Percentiles rank a stretch among this genome's conserved stretches.
These are phyloP conservation scores for Lordiphosa collinella DNA, from an alignment of 1,140 invertebrate species.

Conservation along the genomic window DNA sequence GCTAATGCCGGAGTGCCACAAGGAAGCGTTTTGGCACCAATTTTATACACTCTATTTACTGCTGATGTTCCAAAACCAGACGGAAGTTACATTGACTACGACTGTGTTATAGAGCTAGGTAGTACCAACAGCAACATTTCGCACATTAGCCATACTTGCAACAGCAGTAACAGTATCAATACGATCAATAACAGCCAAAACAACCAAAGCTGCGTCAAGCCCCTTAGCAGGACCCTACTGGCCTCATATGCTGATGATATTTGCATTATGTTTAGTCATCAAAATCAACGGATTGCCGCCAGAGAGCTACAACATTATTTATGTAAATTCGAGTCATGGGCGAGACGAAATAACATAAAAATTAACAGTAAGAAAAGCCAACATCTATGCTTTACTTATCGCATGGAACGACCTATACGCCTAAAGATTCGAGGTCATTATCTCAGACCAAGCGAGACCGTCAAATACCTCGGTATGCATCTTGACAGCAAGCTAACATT, in stretches of 20 bases:
- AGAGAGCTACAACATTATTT: not conserved
- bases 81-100: not conserved
- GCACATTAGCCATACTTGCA: no score
- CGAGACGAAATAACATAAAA: not conserved
- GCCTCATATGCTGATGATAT: constrained; percentile 13
- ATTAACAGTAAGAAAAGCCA: not conserved
- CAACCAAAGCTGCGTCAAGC: no score
- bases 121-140: no score
- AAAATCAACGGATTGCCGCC: not conserved
- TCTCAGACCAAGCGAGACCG: no score
- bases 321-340: not conserved
- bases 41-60: constrained; percentile 8
- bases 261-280: not conserved
- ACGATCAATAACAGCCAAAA: no score
- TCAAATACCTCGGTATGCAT: constrained; percentile 1
- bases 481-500: not conserved
- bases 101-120: no score
- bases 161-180: no score
- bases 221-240: not conserved
- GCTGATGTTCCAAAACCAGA: constrained; percentile 1
- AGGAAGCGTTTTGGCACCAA: constrained; percentile 8
- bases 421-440: no score
- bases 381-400: not conserved
- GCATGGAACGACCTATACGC: not conserved
- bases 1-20: constrained; percentile 7